Evolutionary conservation across 1,140 invertebrate genomes (phyloP).

Genomic region (Homalodisca vitripennis): DNA sequence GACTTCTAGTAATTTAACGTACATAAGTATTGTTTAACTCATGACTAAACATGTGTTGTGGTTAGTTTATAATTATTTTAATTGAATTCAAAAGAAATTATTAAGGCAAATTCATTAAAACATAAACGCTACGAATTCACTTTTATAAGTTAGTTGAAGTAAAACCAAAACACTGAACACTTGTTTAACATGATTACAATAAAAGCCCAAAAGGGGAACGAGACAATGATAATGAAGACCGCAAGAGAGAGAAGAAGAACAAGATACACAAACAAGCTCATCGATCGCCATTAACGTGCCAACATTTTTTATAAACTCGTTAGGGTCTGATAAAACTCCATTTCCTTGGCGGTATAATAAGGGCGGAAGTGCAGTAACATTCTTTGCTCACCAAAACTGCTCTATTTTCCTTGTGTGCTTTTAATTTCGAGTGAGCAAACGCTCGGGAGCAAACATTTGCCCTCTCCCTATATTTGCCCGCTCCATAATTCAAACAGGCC

Average conservation of each 20-base stretch:
- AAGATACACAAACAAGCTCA: neutral
- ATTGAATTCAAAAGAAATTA: too few species aligned
- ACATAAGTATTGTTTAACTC: too few species aligned
- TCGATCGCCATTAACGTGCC: neutral
- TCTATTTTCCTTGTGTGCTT: constrained; percentile 45
- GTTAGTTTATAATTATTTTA: too few species aligned
- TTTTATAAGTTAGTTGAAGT: too few species aligned
- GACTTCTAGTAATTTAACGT: too few species aligned
- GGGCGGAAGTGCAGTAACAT: constrained; percentile 30
- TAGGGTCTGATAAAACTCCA: neutral
- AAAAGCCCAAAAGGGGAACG: too few species aligned
- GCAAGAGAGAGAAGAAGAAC: neutral
- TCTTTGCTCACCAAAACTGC: constrained; percentile 38
- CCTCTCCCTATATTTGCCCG: constrained; percentile 42
- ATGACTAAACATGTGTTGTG: too few species aligned
- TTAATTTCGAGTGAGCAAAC: constrained; percentile 44
- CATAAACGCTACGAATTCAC: too few species aligned
- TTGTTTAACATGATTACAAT: too few species aligned
- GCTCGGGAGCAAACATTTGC: constrained; percentile 41
- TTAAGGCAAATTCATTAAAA: too few species aligned
- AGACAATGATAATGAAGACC: too few species aligned
- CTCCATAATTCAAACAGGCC: constrained; percentile 44
- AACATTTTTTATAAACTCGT: neutral
- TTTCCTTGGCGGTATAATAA: constrained; percentile 8
- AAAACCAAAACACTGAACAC: too few species aligned